These are phyloP conservation scores for Odontophorus gujanensis DNA, from an alignment of 2,113 vertebrate species.

Conservation along the genomic window DNA sequence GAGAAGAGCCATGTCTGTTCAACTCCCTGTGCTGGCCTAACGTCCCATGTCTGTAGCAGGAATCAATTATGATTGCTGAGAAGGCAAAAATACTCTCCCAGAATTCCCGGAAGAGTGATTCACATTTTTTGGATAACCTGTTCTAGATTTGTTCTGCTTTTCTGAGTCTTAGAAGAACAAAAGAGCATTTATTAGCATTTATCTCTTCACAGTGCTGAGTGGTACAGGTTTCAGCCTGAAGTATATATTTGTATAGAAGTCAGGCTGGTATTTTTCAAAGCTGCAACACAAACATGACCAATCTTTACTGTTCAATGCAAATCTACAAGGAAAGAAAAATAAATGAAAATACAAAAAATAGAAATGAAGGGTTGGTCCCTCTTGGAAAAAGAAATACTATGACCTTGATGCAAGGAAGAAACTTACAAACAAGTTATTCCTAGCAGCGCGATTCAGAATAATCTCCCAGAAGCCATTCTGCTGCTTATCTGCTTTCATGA, in stretches of 20 bases:
- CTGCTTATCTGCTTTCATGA: neutral
- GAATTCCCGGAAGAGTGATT: neutral
- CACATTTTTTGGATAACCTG: neutral
- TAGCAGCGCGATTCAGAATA: neutral
- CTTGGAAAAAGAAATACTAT: neutral
- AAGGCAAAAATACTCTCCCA: neutral
- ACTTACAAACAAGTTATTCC: neutral
- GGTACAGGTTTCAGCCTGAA: neutral
- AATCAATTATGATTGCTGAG: neutral
- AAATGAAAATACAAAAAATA: neutral
- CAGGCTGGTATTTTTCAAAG: neutral
- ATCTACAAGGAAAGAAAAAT: neutral
- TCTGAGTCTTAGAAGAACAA: neutral
- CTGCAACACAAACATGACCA: neutral
- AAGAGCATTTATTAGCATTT: neutral
- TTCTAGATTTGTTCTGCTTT: neutral
- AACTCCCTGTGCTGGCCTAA: neutral
- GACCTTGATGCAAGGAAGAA: neutral
- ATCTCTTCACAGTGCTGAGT: neutral
- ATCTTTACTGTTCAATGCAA: neutral
- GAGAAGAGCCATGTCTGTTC: neutral
- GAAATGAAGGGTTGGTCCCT: neutral
- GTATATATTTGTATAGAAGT: rapidly evolving
- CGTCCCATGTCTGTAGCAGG: neutral
- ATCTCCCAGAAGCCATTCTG: neutral